Evolutionary conservation across 2,113 vertebrate species (phyloP).

Genomic region (Salvelinus fontinalis): DNA sequence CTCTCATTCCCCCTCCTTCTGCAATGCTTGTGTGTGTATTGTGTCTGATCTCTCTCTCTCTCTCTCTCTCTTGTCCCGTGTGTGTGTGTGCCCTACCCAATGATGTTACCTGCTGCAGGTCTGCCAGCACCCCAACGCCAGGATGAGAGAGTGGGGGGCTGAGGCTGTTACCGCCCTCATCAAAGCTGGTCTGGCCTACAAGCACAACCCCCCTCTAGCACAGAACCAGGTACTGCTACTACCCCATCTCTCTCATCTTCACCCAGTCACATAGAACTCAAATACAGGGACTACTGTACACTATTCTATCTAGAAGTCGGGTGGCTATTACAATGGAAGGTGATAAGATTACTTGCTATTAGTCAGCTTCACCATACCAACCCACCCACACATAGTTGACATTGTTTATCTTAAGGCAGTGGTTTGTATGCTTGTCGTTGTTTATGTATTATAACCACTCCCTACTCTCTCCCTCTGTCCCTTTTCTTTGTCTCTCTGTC

Average conservation of each 20-base stretch:
- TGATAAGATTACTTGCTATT: background rate
- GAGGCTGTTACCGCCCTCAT: slow-evolving; percentile 96
- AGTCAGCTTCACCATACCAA: background rate
- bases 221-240: slow-evolving; percentile 86
- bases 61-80: background rate
- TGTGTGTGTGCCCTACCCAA: slow-evolving; percentile 2
- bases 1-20: background rate
- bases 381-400: background rate
- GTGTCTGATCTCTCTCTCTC: slow-evolving; percentile 1
- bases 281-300: background rate
- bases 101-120: slow-evolving; percentile 76
- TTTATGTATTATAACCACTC: no score
- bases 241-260: background rate
- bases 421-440: no score
- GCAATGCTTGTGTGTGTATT: background rate
- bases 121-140: slow-evolving; percentile 95
- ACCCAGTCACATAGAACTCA: background rate
- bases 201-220: slow-evolving; percentile 88
- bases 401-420: no score
- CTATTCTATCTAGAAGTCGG: background rate
- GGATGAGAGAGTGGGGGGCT: slow-evolving; percentile 99
- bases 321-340: background rate
- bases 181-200: slow-evolving; percentile 92
- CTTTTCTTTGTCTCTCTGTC: background rate
- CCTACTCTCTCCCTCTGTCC: no score